Base-by-base conservation (phyloP, 1,140 invertebrate genomes). In the Drosophila setifemur region DNA sequence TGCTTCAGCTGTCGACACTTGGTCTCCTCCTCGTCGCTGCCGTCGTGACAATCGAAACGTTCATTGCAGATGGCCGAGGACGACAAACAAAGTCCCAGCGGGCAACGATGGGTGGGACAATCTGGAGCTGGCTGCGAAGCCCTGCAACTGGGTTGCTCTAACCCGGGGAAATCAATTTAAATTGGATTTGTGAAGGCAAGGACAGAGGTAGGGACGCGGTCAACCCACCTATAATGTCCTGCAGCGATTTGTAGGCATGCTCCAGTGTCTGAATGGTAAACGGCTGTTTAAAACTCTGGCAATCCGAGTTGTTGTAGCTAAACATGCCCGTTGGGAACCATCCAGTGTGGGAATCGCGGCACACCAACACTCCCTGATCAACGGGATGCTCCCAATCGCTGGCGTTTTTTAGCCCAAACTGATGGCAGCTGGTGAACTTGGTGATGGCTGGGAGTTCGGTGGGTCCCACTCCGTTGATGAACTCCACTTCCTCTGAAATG, bases 1-100 rank as follows among this genome's bases (percentile, higher is more conserved):
- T 71, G 45, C 8, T 64, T 67, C 0, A 68, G 50, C 40, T 66
- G 18, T 4, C 70, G 18, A 73, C 94, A 95, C 3, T 92, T 79
- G 44, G 90, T 61, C 16, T 71, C 43, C 4, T 91, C 83, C 88
- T 96, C 95, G 74, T 96, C 95, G 7, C 89, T 91, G 11, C 91
- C 92, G 71, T 94, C 93, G 78, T 93, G 92, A 90, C 96, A 98
- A 68, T 97, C 93, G 0, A 76, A 77, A 35, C 93, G 90, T 0
- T 94, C 94, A 83, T 97, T 93, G 79, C 96, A 97, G 19, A 96
- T 90, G 44, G 92, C 91, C 4, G 91, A 50, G 31, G 91, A 90
- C 0, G 92, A 71, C 16, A 97, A 75, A 89, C 96, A 97, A 37
- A 93, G 83, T 0, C 96, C 96, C 28, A 94, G 90, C 14, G 91